Base-by-base conservation (phyloP, 2,113 vertebrate genomes). In the Pelvicachromis taeniatus region DNA sequence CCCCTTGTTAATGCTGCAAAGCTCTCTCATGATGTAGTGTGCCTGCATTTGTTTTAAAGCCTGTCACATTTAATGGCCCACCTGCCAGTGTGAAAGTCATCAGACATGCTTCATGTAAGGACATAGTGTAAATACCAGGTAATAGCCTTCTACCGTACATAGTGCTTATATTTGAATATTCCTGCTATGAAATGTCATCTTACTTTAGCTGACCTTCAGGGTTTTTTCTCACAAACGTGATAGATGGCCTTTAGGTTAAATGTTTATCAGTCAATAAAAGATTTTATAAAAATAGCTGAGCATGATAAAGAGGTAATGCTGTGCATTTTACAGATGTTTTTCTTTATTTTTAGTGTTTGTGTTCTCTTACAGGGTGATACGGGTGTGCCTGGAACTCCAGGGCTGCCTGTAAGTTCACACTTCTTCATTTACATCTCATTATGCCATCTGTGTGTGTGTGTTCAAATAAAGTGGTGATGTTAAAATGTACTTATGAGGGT, bases 301-400 rank as follows among this genome's bases (percentile, higher is more conserved):
- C 21, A 73, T 45, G 17, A 75, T 61, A 61, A 81, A 85, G 26
- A 82, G 54, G 23, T 29, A 80, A 54, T 50, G 33, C 59, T 78
- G 11, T 7, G 8, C 40, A 13, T 52, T 75, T 75, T 52, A 13
- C 48, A 10, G 2, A 19, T 58, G 6, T 4, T n/a, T n/a, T 59
- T 65, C 19, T 31, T 63, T 61, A 45, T 80, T 12, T 58, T 42
- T 81, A 90, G 88, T 87, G 80, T 54, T 81, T 77, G 26, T 85
- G n/a, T 77, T 65, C 42, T 61, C 87, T 89, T 68, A 29, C 91
- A 96, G 95, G 96, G 95, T 17, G 95, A 96, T 33, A 48, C 16
- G 3, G 94, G 95, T 75, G 87, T 82, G n/a, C 84, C 93, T 50
- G 95, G 93, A 85, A 78, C 81, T 59, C 85, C 92, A 17, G 94